A percentile compares a stretch with the other conserved stretches of the same genome.
Conservation (phyloP, 37 sponge, comb jelly and placozoan genomes). For the Lycopodina hypogea region DNA sequence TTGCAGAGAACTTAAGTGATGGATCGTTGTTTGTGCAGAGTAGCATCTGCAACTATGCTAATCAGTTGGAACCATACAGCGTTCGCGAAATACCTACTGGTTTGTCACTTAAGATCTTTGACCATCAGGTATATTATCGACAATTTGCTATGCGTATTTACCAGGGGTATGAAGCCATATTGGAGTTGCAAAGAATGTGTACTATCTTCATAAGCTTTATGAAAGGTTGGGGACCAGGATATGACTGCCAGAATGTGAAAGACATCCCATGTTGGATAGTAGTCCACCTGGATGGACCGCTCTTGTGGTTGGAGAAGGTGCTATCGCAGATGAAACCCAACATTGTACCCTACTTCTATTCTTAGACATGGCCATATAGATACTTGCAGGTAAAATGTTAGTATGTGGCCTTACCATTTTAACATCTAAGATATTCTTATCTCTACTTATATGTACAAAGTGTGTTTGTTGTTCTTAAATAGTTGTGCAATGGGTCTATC, state of each 20-base stretch:
- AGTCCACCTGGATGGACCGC: conserved; percentile 91
- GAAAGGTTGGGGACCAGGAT: conserved; percentile 98
- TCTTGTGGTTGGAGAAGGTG: conserved; percentile 92
- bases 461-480: no score
- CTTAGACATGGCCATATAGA: background rate
- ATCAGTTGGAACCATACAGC: conserved; percentile 92
- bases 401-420: no score
- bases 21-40: conserved; percentile 94
- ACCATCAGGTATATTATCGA: conserved; percentile 92
- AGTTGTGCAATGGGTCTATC: no score
- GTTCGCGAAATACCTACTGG: conserved; percentile 94
- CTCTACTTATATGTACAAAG: no score
- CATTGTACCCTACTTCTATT: conserved; percentile 17
- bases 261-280: conserved; percentile 98
- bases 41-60: conserved; percentile 84
- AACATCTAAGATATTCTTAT: no score
- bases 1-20: conserved; percentile 93
- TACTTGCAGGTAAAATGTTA: no score
- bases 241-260: conserved; percentile 93
- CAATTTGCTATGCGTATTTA: conserved; percentile 79
- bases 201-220: conserved; percentile 96
- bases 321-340: conserved; percentile 73
- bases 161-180: conserved; percentile 88
- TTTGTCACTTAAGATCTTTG: conserved; percentile 94
- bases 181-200: conserved; percentile 92